These are phyloP conservation scores for Pterocles gutturalis DNA, from an alignment of 2,113 vertebrate species.

Conservation along the genomic window DNA sequence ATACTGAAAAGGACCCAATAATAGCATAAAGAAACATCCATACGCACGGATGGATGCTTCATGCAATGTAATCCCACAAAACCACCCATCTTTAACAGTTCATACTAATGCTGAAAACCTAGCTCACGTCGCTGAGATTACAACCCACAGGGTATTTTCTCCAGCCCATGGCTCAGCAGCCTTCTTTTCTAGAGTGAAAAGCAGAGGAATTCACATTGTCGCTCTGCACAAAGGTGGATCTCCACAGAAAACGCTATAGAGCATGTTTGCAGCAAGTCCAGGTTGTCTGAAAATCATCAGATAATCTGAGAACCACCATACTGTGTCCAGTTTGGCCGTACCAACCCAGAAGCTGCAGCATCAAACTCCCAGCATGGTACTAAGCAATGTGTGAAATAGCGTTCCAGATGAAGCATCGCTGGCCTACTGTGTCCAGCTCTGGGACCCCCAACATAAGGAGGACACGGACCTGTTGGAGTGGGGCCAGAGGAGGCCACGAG, in stretches of 20 bases:
- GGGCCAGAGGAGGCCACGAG: no score
- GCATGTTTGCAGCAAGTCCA: neutral
- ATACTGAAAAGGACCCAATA: neutral
- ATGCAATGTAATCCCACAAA: neutral
- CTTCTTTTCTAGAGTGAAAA: neutral
- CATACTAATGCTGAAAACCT: neutral
- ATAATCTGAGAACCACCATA: neutral
- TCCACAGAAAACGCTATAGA: neutral
- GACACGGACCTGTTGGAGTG: no score
- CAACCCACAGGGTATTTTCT: neutral
- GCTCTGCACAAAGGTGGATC: neutral
- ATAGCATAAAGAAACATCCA: neutral
- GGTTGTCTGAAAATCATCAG: neutral
- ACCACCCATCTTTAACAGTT: neutral
- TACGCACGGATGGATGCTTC: accelerated
- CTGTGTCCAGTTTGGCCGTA: accelerated
- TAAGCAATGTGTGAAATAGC: neutral
- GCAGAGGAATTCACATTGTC: accelerated
- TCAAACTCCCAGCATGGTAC: neutral
- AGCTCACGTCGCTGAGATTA: neutral
- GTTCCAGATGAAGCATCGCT: accelerated
- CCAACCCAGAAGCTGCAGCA: accelerated
- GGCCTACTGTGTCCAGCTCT: neutral
- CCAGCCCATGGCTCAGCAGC: neutral
- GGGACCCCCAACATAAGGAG: no score